Evolutionary conservation across 1,140 invertebrate species (phyloP).

Genomic region (Neodiprion pinetum): DNA sequence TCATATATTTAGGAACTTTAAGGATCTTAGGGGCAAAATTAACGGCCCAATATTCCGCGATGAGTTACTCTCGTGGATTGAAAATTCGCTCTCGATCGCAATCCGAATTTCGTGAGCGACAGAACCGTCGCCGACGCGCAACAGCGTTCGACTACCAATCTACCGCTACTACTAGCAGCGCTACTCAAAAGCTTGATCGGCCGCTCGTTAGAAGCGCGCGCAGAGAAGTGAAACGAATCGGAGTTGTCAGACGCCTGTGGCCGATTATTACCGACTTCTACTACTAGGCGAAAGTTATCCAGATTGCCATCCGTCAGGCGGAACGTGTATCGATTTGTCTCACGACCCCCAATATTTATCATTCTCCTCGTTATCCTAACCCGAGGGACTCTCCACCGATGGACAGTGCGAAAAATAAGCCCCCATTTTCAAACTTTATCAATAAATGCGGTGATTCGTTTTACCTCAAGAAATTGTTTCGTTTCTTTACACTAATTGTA

Average conservation of each 20-base stretch:
- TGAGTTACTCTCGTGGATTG: no score
- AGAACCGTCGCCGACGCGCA: no score
- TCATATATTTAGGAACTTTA: neutral
- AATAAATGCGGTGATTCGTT: neutral
- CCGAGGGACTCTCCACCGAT: no score
- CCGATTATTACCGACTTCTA: neutral
- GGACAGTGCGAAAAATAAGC: neutral
- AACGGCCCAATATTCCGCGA: neutral
- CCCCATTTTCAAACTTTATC: neutral
- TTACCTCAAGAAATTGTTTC: neutral
- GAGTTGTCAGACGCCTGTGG: neutral
- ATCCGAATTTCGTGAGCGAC: neutral
- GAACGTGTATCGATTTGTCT: neutral
- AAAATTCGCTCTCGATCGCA: neutral
- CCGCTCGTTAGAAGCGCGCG: no score
- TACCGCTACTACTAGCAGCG: no score
- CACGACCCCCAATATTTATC: no score
- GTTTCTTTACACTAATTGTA: neutral
- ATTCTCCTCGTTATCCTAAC: no score
- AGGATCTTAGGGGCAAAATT: neutral
- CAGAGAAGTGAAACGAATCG: neutral
- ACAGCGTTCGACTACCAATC: no score
- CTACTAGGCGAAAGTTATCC: neutral
- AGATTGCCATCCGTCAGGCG: neutral
- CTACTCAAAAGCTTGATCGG: no score